These are phyloP conservation scores for Leptinotarsa lineolata DNA, from an alignment of 1,140 invertebrate genomes.

Conservation along the genomic window DNA sequence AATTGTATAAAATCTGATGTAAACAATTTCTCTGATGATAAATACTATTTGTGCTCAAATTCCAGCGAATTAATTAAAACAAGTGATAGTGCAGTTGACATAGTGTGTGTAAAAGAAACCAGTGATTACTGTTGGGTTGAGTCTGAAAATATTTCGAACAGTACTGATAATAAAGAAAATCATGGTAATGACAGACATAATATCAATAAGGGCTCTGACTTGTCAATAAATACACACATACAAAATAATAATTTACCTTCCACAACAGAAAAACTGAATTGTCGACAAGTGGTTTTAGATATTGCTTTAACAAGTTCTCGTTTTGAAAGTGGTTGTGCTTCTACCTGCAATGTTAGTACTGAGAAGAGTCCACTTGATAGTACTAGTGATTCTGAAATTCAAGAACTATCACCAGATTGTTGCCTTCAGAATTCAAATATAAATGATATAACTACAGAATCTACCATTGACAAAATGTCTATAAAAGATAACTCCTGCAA, in stretches of 20 bases:
- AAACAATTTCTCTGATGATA: conserved; percentile 27
- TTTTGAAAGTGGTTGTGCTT: conserved; percentile 43
- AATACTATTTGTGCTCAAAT: conserved; percentile 26
- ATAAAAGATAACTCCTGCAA: conserved; percentile 21
- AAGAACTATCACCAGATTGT: conserved; percentile 31
- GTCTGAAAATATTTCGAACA: background rate
- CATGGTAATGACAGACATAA: conserved; percentile 23
- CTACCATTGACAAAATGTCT: conserved; percentile 11
- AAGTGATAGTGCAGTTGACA: conserved; percentile 29
- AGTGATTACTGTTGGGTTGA: background rate
- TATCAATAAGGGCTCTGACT: conserved; percentile 16
- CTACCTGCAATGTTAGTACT: conserved; percentile 41
- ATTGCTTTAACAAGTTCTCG: conserved; percentile 30
- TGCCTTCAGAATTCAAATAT: conserved; percentile 36
- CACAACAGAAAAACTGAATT: conserved; percentile 11
- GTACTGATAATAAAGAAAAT: conserved; percentile 28
- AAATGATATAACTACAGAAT: conserved; percentile 24
- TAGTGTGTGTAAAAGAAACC: conserved; percentile 15
- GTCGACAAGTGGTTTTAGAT: conserved; percentile 22
- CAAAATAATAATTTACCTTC: conserved; percentile 28
- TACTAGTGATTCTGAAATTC: conserved; percentile 35
- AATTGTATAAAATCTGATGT: conserved; percentile 27
- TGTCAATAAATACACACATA: conserved; percentile 21
- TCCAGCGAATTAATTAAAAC: conserved; percentile 12
- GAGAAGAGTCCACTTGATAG: conserved; percentile 37